phyloP scores from a whole-genome alignment of 2,797 vertebrate genomes.

The Mormyrus proboscirostris region DNA sequence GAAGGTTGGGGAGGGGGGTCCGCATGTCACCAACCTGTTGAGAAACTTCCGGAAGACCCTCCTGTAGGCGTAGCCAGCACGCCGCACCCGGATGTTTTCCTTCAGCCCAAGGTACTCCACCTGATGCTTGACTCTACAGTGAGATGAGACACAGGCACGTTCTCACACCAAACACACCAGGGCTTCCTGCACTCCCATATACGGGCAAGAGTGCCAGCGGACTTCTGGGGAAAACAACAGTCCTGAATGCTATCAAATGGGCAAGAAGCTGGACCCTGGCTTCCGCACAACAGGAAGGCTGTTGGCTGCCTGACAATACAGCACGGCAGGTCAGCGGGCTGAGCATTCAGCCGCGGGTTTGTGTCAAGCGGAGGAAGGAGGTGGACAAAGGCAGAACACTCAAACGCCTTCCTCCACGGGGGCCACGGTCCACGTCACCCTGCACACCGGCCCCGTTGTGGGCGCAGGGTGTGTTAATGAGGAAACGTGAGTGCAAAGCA shows the following conservation, averaged over 20 bases:
- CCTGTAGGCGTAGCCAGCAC: slow-evolving; percentile 95
- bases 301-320: slow-evolving; percentile 55
- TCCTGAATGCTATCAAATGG: slow-evolving; percentile 54
- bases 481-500: not conserved
- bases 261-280: slow-evolving; percentile 29
- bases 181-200: not conserved
- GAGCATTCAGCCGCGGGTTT: slow-evolving; percentile 15
- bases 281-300: slow-evolving; percentile 64
- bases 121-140: slow-evolving; percentile 87
- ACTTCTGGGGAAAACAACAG: slow-evolving; percentile 54
- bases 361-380: not conserved
- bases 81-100: slow-evolving; percentile 93
- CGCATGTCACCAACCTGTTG: slow-evolving; percentile 68
- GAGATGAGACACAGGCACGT: not conserved
- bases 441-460: not conserved
- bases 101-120: slow-evolving; percentile 96
- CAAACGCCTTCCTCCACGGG: not conserved
- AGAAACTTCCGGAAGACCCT: slow-evolving; percentile 91
- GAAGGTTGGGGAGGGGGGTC: not conserved
- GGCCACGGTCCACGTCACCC: not conserved
- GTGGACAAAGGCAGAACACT: not conserved
- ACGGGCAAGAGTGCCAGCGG: not conserved
- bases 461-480: not conserved
- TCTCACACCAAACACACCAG: not conserved
- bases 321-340: slow-evolving; percentile 41